phyloP scores from a whole-genome alignment of 2,113 vertebrate species.

The Ammodytes marinus region DNA sequence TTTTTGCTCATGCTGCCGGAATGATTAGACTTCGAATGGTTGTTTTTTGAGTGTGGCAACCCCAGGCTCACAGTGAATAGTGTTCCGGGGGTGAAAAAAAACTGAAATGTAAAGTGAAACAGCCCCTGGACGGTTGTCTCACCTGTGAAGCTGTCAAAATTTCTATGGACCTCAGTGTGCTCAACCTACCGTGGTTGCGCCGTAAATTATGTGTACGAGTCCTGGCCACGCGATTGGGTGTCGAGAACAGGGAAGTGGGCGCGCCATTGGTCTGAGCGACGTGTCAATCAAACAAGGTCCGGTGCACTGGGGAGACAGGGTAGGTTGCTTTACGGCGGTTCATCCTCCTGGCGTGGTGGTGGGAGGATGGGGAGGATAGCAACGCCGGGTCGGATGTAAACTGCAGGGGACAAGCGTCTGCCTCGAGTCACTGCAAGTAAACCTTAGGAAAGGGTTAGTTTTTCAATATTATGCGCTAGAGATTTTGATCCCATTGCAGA shows the following conservation, averaged over 20 bases:
- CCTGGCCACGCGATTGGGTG: constrained; percentile 62
- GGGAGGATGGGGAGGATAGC: constrained; percentile 46
- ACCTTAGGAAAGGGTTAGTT: background rate
- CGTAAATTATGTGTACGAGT: constrained; percentile 71
- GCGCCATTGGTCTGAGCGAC: constrained; percentile 43
- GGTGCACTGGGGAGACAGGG: background rate
- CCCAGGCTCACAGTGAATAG: constrained; percentile 88
- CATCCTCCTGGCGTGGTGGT: constrained; percentile 51
- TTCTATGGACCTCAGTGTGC: constrained; percentile 67
- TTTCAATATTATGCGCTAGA: background rate
- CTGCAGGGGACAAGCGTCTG: background rate
- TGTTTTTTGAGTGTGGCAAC: constrained; percentile 87
- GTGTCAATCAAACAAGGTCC: constrained; percentile 53
- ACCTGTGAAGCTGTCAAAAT: constrained; percentile 88
- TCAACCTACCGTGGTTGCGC: constrained; percentile 80
- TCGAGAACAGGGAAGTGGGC: constrained; percentile 37
- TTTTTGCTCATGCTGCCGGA: constrained; percentile 89
- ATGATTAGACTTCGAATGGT: constrained; percentile 82
- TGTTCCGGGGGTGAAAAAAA: constrained; percentile 63
- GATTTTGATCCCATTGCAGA: background rate
- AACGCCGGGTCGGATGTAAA: constrained; percentile 41
- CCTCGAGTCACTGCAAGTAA: background rate
- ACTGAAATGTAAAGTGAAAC: constrained; percentile 81
- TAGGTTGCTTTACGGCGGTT: constrained; percentile 51
- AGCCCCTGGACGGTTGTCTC: constrained; percentile 81